Percentiles rank a stretch among this genome's conserved stretches.
Evolutionary conservation across 2,113 vertebrate species (phyloP).

Genomic region (Mobula birostris): DNA sequence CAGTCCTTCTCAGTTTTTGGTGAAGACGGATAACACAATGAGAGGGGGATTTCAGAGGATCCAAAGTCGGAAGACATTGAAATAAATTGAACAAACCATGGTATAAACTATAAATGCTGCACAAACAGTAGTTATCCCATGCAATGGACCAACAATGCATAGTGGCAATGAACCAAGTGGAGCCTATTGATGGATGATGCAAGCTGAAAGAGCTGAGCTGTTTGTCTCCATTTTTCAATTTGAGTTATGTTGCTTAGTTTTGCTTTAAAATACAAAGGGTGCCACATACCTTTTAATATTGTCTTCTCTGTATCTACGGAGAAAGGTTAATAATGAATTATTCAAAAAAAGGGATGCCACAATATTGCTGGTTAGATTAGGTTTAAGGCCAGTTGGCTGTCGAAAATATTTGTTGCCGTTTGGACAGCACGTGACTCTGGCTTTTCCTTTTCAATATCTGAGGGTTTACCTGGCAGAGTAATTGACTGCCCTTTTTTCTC

Average conservation of each 20-base stretch:
- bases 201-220: conserved; percentile 16
- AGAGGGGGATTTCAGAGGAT: background rate
- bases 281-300: conserved; percentile 35
- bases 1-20: background rate
- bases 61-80: background rate
- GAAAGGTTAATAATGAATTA: conserved; percentile 34
- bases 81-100: background rate
- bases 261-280: background rate
- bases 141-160: conserved; percentile 7
- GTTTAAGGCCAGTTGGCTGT: background rate
- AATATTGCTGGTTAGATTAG: background rate
- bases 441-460: background rate
- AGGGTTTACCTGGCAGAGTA: background rate
- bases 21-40: background rate
- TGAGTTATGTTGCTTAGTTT: background rate
- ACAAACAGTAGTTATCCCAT: background rate
- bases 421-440: background rate
- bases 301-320: conserved; percentile 35
- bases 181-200: background rate
- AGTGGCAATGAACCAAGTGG: background rate
- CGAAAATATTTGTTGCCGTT: background rate
- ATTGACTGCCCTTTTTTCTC: background rate
- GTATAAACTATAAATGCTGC: background rate
- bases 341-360: conserved; percentile 13
- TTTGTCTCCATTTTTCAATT: background rate